Percentiles rank a stretch among this genome's conserved stretches.
Conservation (phyloP, 37 sponge, comb jelly and placozoan species). For the Spongilla lacustris region DNA sequence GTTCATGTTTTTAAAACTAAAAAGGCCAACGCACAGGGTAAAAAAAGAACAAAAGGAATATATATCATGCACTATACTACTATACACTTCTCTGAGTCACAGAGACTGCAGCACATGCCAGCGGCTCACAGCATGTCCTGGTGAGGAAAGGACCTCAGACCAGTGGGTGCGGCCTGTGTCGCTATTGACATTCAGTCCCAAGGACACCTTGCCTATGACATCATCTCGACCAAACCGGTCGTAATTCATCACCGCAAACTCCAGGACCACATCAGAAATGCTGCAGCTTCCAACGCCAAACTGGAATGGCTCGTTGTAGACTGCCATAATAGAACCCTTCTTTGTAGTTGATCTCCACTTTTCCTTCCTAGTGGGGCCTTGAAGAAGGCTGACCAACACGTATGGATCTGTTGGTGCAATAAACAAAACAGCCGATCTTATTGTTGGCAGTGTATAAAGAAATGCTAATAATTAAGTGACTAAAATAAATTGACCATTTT, state of each 20-base stretch:
- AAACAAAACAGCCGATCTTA: background rate
- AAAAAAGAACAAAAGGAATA: too few species aligned
- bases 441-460: too few species aligned
- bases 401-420: constrained; percentile 68
- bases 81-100: background rate
- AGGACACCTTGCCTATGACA: constrained; percentile 22
- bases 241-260: constrained; percentile 60
- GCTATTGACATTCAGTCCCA: constrained; percentile 29
- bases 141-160: constrained; percentile 43
- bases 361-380: constrained; percentile 16
- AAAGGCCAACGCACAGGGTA: too few species aligned
- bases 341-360: constrained; percentile 70
- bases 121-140: constrained; percentile 36
- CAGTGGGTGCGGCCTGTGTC: constrained; percentile 50
- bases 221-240: constrained; percentile 50
- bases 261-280: background rate
- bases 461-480: too few species aligned
- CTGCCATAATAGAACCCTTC: constrained; percentile 60
- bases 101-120: constrained; percentile 41
- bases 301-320: constrained; percentile 73
- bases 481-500: too few species aligned
- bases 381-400: constrained; percentile 47
- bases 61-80: background rate
- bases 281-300: constrained; percentile 41
- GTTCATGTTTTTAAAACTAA: too few species aligned